Conservation (phyloP, 2,888 invertebrate genomes). For the Anthrax anthrax region DNA sequence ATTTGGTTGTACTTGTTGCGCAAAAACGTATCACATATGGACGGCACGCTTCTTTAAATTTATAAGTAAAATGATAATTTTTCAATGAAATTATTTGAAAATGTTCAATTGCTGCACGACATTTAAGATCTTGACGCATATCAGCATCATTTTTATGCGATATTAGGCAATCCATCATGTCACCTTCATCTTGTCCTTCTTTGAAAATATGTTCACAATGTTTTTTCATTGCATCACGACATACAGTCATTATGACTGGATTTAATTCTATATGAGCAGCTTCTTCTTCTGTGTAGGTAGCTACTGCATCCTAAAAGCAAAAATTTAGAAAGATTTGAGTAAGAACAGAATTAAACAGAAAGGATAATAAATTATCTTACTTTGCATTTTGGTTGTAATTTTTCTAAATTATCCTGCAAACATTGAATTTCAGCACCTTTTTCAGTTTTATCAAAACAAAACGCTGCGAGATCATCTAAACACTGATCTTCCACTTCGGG, state of each 20-base stretch:
- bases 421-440: conserved; percentile 88
- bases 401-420: conserved; percentile 70
- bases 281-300: conserved; percentile 78
- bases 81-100: conserved; percentile 89
- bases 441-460: conserved; percentile 72
- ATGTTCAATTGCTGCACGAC: conserved; percentile 89
- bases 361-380: conserved; percentile 19
- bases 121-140: conserved; percentile 63
- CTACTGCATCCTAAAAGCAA: conserved; percentile 40
- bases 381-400: conserved; percentile 53
- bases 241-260: conserved; percentile 69
- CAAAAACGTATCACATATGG: conserved; percentile 58
- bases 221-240: conserved; percentile 61
- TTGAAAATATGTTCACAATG: conserved; percentile 57
- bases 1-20: conserved; percentile 56
- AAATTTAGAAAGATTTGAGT: background rate
- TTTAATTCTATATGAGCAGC: conserved; percentile 83
- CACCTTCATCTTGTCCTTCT: conserved; percentile 63
- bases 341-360: no score
- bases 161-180: conserved; percentile 89
- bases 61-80: conserved; percentile 84
- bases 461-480: conserved; percentile 65
- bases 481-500: conserved; percentile 90
- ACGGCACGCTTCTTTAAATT: conserved; percentile 89
- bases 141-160: conserved; percentile 78